phyloP scores from a whole-genome alignment of 2,888 invertebrate species.

The Leptinotarsa rubiginosa region DNA sequence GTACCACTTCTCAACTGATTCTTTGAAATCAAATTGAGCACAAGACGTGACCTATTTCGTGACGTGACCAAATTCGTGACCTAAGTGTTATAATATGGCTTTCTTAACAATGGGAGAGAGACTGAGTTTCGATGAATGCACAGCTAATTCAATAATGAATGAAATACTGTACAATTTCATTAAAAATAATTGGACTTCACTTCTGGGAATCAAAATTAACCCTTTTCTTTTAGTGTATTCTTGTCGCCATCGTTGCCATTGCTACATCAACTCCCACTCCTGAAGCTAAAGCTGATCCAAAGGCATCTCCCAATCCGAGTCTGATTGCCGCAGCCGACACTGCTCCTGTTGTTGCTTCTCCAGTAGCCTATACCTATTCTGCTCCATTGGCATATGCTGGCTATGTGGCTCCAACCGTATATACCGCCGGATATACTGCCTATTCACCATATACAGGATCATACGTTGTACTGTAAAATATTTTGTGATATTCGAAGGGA shows the following conservation, averaged over 20 bases:
- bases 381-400: constrained; percentile 33
- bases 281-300: constrained; percentile 22
- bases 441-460: constrained; percentile 40
- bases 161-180: not conserved
- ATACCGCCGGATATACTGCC: constrained; percentile 39
- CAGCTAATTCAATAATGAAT: no score
- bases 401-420: constrained; percentile 38
- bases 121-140: no score
- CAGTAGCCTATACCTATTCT: constrained; percentile 30
- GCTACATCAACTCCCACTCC: constrained; percentile 40
- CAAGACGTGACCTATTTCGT: no score
- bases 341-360: constrained; percentile 21
- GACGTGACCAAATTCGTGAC: no score
- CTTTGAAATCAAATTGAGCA: no score
- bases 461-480: constrained; percentile 37
- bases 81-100: no score
- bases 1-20: no score
- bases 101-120: no score
- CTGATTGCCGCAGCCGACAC: constrained; percentile 32
- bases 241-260: constrained; percentile 37
- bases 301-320: constrained; percentile 12
- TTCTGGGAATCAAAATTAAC: not conserved
- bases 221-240: constrained; percentile 31
- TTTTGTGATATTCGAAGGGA: not conserved
- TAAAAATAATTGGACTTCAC: not conserved